Conservation (phyloP, 2,113 vertebrate genomes). For the Genyomyrus donnyi region DNA sequence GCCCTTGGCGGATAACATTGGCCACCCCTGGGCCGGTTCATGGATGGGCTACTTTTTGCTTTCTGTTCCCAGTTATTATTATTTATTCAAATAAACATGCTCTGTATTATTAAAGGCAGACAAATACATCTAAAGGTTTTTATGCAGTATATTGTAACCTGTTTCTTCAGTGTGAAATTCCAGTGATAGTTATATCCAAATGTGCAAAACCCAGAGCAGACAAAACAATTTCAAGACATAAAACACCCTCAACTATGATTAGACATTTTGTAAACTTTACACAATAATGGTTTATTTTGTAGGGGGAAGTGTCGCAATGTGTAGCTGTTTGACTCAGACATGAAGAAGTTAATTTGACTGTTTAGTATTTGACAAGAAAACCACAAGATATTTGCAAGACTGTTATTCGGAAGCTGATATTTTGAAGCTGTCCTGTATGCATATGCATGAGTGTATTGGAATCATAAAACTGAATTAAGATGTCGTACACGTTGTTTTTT, state of each 20-base stretch:
- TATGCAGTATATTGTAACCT: background rate
- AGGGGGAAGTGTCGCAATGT: background rate
- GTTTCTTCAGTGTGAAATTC: background rate
- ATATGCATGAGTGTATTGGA: background rate
- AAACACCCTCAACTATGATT: background rate
- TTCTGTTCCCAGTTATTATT: background rate
- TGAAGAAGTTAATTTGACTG: background rate
- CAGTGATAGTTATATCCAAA: background rate
- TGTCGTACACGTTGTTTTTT: background rate
- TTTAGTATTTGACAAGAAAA: background rate
- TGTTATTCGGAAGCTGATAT: background rate
- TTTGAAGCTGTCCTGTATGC: background rate
- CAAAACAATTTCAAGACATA: background rate
- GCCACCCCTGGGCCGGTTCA: too few relatives aligned
- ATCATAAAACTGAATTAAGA: background rate
- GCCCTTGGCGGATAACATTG: too few relatives aligned
- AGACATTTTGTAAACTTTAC: background rate
- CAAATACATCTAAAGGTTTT: background rate
- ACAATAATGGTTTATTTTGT: background rate
- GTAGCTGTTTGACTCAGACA: background rate
- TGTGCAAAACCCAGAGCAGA: too few relatives aligned
- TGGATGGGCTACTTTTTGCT: background rate
- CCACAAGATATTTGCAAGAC: background rate
- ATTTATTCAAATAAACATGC: background rate
- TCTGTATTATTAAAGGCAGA: background rate